Evolutionary conservation across 1,140 invertebrate species (phyloP), one percentile per base, ranked within the genome.

Genomic region (Calephelis virginiensis): DNA sequence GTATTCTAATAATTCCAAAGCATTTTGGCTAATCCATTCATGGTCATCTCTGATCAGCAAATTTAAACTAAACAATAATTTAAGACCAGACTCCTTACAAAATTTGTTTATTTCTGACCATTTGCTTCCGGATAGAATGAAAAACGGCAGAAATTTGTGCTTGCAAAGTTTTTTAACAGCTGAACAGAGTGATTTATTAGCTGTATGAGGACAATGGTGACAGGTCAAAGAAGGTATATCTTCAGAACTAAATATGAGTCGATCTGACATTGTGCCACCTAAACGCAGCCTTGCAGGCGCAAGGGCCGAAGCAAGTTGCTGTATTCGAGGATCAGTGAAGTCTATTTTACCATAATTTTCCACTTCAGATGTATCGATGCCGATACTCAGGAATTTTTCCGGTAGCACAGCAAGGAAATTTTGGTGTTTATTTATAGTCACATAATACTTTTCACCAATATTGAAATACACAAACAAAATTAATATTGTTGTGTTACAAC

Each of bases 21-120:
- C 94, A 92, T 96, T 96, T 9, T 82, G 80, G 40, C 91, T 85
- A 85, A 95, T 88, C 95, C 95, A 96, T 12, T 86, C 88, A 78
- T 93, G 85, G n/a, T 82, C 64, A 77, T 93, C 91, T 70, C 95
- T 92, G 5, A 93, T 79, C 38, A 96, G 85, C 11, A 93, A 91
- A 84, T 96, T 96, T 11, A 96, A 86, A 79, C 94, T 93, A 85
- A 95, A 96, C 40, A 96, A 85, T 69, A 96, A 91, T 74, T 92
- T 91, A 49, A 93, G 80, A 45, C 92, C 82, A 3, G 92, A 87
- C 38, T 90, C 81, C 67, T 81, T 75, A 38, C 92, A 90, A 76
- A 96, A 95, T 53, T 93, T 76, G 72, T 95, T 94, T n/a, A 96
- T 78, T 73, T 91, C 72, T 45, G 88, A 85, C 92, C 93, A 94